Evolutionary conservation across 2,797 vertebrate genomes (phyloP), one percentile per base, ranked within the genome.

Genomic region (Tachyglossus aculeatus): DNA sequence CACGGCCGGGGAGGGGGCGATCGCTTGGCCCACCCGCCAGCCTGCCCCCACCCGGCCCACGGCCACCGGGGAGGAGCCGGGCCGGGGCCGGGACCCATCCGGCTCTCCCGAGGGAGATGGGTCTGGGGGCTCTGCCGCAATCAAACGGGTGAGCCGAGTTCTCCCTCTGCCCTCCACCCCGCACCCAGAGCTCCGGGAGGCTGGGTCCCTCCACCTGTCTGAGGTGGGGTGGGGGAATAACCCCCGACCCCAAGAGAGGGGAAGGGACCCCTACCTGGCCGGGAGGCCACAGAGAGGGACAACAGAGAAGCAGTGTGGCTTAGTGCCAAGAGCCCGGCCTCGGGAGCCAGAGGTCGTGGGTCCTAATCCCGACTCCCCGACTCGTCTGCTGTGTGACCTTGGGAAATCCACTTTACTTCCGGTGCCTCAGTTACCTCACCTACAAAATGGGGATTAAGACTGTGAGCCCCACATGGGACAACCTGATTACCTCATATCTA

Each of bases 181-280:
- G 71, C 69, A 60, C 67, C 77, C 21, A 45, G 43, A 77, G 70
- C 41, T 63, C 19, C 55, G 41, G 54, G 74, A 2, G 29, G 51
- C 39, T 4, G 21, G 27, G 19, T 16, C 25, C 31, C 24, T 11
- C 16, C 31, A 48, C 25, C 45, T 37, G 22, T 39, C 38, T 61
- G 45, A 70, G 73, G 56, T 67, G 57, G 72, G 59, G 65, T 29
- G 67, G 75, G 73, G 45, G 9, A 5, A 24, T 7, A 2, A 1
- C 61, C 85, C 85, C 85, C 86, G 80, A 43, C 76, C 72, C 67
- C 53, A 4, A 9, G 0, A n/a, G n/a, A n/a, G n/a, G 66, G 79
- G 70, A 84, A 74, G 71, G 33, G 16, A 52, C 55, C 63, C 48
- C 41, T 0, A 0, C 36, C 54, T 44, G 32, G 0, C 6, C 59